Evolutionary conservation across 2,797 vertebrate genomes (phyloP), one percentile per base, ranked within the genome.

Genomic region (Bovichtus variegatus): DNA sequence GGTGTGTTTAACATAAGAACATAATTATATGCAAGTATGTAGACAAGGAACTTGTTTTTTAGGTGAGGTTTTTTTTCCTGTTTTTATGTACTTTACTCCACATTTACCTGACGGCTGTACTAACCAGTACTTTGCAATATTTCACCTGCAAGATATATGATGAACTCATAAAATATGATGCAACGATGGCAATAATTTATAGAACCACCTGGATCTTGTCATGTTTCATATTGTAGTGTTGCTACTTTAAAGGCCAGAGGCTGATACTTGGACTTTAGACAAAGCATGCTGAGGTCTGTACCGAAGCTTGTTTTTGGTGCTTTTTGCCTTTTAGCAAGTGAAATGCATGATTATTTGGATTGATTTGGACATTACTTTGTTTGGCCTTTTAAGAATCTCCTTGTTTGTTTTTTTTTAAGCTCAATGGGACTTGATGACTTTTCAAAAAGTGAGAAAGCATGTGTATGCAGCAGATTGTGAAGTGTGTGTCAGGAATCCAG

Each of bases 401-500:
- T 43, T 47, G 68, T 21, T 46, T 66, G 21, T 71, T 71, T 78
- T 61, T n/a, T n/a, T n/a, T n/a, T n/a, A n/a, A 57, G 40, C 62
- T 49, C 13, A 23, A 34, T 34, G 31, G 31, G 9, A 34, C 6
- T 34, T 11, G 16, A 49, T 11, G 12, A 19, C 13, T 18, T 7
- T 19, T 36, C 49, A 19, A 29, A 53, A 66, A 40, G 18, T 31
- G 9, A 1, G 12, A 7, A 49, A 3, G 13, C 1, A 9, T 36
- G n/a, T 64, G 36, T 27, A 16, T 63, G 61, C 19, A 40, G 7
- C 19, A 50, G 13, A 12, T 41, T 23, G 3, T 63, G 27, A 34
- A 3, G 4, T 47, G 8, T 11, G 19, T 61, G 7, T 34, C 31
- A 34, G 7, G 31, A 34, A 34, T 34, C 27, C 27, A 27, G n/a